A percentile compares a stretch with the other conserved stretches of the same genome.
Conservation (phyloP, 1,140 invertebrate genomes). For the Musca domestica region DNA sequence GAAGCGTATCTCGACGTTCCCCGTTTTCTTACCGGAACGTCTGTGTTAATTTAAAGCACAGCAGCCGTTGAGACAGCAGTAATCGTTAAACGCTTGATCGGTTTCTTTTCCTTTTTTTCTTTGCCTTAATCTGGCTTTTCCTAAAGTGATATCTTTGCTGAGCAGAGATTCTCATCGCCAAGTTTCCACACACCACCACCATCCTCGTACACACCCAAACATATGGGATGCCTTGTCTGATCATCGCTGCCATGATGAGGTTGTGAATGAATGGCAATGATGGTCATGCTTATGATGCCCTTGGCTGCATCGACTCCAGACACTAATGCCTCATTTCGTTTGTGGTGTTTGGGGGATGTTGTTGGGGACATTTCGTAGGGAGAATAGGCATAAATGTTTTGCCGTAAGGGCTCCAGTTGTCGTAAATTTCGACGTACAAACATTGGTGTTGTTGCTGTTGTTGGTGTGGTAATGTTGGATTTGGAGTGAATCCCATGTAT, state of each 20-base stretch:
- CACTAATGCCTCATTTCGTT: slow-evolving; percentile 12
- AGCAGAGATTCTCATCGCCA: slow-evolving; percentile 11
- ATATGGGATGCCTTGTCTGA: neutral
- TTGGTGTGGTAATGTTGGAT: neutral
- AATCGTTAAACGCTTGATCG: slow-evolving; percentile 10
- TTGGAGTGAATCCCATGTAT: neutral
- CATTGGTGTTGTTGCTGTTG: neutral
- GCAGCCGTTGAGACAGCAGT: slow-evolving; percentile 8
- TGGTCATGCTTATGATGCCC: neutral
- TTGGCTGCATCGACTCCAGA: neutral
- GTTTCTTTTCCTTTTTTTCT: neutral
- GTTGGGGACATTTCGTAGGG: slow-evolving; percentile 8
- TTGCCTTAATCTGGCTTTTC: neutral
- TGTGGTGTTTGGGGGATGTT: slow-evolving; percentile 12
- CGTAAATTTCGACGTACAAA: neutral
- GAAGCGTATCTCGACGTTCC: no score
- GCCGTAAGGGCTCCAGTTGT: neutral
- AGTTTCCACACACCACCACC: neutral
- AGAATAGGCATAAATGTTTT: neutral
- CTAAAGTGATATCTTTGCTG: neutral
- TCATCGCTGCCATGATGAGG: neutral
- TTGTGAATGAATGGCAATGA: neutral
- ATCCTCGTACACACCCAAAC: neutral
- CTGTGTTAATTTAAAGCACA: slow-evolving; percentile 7
- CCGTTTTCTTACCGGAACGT: no score